These are phyloP conservation scores for Hydraecia micacea DNA, from an alignment of 2,888 invertebrate genomes.

Conservation along the genomic window DNA sequence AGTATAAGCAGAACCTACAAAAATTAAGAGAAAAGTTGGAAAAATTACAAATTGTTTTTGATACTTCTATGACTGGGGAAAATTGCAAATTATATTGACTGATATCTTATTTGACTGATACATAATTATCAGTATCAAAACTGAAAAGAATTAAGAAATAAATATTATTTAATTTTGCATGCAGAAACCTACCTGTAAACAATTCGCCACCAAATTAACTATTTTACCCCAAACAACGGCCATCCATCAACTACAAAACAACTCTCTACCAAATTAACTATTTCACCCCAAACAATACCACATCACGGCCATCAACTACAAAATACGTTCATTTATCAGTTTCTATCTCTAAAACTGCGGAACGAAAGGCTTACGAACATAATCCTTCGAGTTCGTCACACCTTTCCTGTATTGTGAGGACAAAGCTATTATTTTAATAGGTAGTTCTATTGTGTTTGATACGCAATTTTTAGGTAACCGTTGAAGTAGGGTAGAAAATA, in stretches of 20 bases:
- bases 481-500: not conserved
- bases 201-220: constrained; percentile 19
- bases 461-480: constrained; percentile 48
- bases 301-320: constrained; percentile 45
- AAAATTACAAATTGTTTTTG: no score
- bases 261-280: constrained; percentile 37
- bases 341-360: constrained; percentile 46
- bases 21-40: not conserved
- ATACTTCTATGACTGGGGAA: no score
- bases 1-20: not conserved
- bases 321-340: constrained; percentile 48
- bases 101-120: no score
- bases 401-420: constrained; percentile 40
- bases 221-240: constrained; percentile 30
- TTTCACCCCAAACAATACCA: constrained; percentile 43
- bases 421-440: constrained; percentile 31
- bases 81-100: no score
- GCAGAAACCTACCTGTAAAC: not conserved
- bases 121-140: not conserved
- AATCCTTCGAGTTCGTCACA: constrained; percentile 52
- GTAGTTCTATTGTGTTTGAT: constrained; percentile 32
- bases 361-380: constrained; percentile 37
- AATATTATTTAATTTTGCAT: not conserved
- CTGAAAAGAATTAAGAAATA: no score
- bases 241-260: constrained; percentile 50